Conservation (phyloP, 2,113 vertebrate genomes). For the Phrynosoma platyrhinos region DNA sequence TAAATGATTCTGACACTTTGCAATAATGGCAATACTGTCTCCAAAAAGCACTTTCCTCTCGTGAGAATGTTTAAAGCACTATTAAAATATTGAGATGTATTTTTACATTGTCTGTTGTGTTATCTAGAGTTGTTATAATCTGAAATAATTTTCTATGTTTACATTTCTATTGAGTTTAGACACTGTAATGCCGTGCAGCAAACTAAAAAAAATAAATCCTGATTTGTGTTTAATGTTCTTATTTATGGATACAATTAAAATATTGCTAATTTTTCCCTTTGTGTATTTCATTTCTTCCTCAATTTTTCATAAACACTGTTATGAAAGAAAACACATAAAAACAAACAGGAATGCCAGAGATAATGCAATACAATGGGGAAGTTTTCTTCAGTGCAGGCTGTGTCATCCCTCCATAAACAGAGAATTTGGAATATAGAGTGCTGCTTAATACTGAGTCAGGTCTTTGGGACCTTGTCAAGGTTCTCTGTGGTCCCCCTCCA, state of each 20-base stretch:
- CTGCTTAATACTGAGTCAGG: background rate
- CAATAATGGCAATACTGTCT: constrained; percentile 63
- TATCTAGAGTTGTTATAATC: constrained; percentile 56
- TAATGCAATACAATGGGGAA: background rate
- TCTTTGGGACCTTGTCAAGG: too few species aligned
- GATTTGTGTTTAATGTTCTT: constrained; percentile 48
- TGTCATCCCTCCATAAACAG: background rate
- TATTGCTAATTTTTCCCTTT: constrained; percentile 21
- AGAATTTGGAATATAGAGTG: background rate
- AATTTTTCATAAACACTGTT: background rate
- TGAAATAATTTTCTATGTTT: constrained; percentile 64
- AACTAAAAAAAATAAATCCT: constrained; percentile 8
- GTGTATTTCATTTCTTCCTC: constrained; percentile 31
- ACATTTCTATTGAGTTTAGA: constrained; percentile 57
- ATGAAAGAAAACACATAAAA: background rate
- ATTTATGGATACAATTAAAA: constrained; percentile 69
- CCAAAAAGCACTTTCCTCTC: constrained; percentile 68
- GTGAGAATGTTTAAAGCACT: constrained; percentile 42
- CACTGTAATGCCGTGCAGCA: constrained; percentile 22
- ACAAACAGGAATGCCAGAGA: background rate
- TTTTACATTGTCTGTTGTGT: constrained; percentile 57
- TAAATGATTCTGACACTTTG: constrained; percentile 44
- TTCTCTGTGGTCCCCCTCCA: too few species aligned
- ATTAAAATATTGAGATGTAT: constrained; percentile 61
- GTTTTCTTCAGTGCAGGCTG: background rate